Evolutionary conservation across 2,888 invertebrate species (phyloP).

Genomic region (Odontothrips loti): DNA sequence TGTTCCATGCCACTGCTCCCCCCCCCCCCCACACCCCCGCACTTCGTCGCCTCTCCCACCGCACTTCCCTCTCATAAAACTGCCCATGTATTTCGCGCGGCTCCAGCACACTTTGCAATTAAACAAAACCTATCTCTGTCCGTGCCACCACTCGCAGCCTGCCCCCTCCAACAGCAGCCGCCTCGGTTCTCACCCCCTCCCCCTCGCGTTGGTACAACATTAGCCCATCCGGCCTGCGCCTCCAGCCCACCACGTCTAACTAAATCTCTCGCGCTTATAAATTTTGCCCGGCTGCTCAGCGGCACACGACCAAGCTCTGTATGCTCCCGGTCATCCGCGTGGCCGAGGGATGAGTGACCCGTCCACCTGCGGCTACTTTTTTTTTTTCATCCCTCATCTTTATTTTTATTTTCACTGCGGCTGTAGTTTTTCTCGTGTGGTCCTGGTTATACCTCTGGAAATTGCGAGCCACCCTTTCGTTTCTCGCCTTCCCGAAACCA

Average conservation of each 20-base stretch:
- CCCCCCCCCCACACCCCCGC: background rate
- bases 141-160: background rate
- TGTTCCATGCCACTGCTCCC: background rate
- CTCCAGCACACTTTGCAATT: constrained; percentile 10
- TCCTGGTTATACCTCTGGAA: too few species aligned
- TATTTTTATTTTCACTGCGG: too few species aligned
- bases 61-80: background rate
- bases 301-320: too few species aligned
- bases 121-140: background rate
- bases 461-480: too few species aligned
- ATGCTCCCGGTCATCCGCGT: too few species aligned
- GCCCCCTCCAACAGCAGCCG: background rate
- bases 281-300: background rate
- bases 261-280: background rate
- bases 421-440: too few species aligned
- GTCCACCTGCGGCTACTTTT: too few species aligned
- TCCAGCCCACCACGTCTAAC: background rate
- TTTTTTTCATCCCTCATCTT: too few species aligned
- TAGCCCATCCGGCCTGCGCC: background rate
- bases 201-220: background rate
- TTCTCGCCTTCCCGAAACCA: too few species aligned
- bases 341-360: too few species aligned
- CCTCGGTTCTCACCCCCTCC: background rate
- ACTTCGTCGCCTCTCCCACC: background rate
- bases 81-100: constrained; percentile 4